Conservation (phyloP, 2,797 vertebrate genomes). For the Lutra lutra region DNA sequence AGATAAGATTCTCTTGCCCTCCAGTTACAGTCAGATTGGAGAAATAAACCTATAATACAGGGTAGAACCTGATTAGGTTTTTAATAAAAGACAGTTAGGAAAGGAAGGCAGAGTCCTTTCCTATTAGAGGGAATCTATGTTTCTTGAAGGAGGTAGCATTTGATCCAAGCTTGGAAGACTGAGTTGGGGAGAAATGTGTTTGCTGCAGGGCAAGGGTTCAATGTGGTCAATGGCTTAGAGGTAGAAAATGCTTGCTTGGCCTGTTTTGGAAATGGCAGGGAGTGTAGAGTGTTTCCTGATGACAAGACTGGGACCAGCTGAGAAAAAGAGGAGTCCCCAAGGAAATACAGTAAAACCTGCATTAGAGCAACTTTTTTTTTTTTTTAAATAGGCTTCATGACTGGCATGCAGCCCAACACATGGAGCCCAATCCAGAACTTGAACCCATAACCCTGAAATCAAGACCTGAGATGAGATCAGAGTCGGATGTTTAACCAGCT, state of each 20-base stretch:
- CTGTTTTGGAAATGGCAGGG: not conserved
- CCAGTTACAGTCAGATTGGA: not conserved
- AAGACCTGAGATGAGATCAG: not conserved
- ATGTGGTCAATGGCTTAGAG: not conserved
- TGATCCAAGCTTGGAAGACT: not conserved
- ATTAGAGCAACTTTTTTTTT: not conserved
- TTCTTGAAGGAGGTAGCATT: not conserved
- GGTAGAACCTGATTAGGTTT: not conserved
- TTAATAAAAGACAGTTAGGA: not conserved
- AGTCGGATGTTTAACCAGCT: not conserved
- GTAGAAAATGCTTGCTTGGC: not conserved
- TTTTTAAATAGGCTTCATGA: not conserved
- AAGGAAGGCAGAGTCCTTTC: not conserved
- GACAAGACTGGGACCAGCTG: not conserved
- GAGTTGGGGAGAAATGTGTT: not conserved
- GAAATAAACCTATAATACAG: not conserved
- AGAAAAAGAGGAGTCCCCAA: not conserved
- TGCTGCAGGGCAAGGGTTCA: not conserved
- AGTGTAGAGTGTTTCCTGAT: not conserved
- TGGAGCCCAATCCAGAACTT: not conserved
- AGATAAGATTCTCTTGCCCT: not conserved
- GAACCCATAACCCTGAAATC: not conserved
- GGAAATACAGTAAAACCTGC: not conserved
- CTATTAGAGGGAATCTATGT: not conserved
- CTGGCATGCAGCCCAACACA: not conserved